Evolutionary conservation across 2,888 invertebrate species (phyloP), one percentile per base, ranked within the genome.

Genomic region (Proisotoma minuta): DNA sequence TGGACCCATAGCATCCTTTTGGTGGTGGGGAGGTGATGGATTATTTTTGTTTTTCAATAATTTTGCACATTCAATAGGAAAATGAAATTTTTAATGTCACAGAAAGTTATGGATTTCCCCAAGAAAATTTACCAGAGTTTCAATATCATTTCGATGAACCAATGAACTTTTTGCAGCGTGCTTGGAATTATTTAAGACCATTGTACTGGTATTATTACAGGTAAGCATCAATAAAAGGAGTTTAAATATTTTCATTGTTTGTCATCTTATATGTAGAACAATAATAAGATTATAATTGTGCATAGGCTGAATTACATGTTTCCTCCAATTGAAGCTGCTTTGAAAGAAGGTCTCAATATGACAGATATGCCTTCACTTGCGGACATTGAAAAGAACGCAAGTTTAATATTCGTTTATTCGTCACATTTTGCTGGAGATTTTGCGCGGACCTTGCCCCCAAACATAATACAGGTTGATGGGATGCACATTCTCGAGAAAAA

Each of bases 341-440:
- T 68, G 2, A 58, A 61, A 23, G 48, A 52, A 8, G 58, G 51
- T 3, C 47, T 72, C 20, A 34, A 68, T 20, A 8, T 63, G 3
- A 24, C 29, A 0, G 57, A 66, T 28, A 57, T 72, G 62, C 69
- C 69, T 8, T n/a, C 63, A 3, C 18, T 69, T 8, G 20, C 26
- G 10, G 69, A 73, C 39, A 22, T 72, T 29, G 68, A 72, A 10
- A 51, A 56, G 18, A 58, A 63, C 3, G 52, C 51, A 1, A 63
- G 52, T 53, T 60, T 73, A 1, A 29, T 73, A 20, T 50, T 73
- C 10, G 20, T 51, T 8, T 71, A 70, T n/a, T 10, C 8, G 29
- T 57, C 70, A 1, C 71, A 73, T 60, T 70, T 60, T 43, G 64
- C 69, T 5, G 70, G 66, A 24, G 73, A 73, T 20, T 65, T 62